Evolutionary conservation across 1,140 invertebrate genomes (phyloP).

Genomic region (Drosophila tani): DNA sequence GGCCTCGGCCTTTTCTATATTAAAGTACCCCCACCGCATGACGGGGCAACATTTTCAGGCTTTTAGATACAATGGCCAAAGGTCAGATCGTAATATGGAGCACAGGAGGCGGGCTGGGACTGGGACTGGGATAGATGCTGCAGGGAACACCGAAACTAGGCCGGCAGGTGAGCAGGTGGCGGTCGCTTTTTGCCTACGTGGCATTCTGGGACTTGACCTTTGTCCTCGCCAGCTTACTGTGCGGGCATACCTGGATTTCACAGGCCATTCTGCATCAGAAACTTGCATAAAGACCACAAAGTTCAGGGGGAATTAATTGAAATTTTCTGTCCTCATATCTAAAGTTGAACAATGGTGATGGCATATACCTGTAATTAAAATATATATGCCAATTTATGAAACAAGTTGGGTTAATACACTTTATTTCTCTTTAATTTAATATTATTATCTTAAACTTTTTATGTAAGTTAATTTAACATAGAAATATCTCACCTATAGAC

Average conservation of each 20-base stretch:
- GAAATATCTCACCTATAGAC: not conserved
- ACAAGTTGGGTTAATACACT: not conserved
- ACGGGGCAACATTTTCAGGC: slow-evolving; percentile 50
- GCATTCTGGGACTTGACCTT: slow-evolving; percentile 60
- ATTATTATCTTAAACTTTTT: no score
- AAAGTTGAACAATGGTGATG: slow-evolving; percentile 1
- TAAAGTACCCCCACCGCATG: slow-evolving; percentile 47
- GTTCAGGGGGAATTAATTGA: slow-evolving; percentile 18
- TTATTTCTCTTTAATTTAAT: no score
- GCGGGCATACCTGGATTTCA: slow-evolving; percentile 20
- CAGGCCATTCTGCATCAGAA: slow-evolving; percentile 13
- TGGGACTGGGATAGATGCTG: slow-evolving; percentile 21
- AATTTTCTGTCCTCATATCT: slow-evolving; percentile 18
- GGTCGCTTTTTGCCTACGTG: slow-evolving; percentile 34
- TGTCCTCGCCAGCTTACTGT: slow-evolving; percentile 31
- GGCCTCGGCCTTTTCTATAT: slow-evolving; percentile 53
- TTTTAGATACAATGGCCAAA: slow-evolving; percentile 61
- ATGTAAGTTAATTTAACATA: not conserved
- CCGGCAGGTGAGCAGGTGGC: slow-evolving; percentile 45
- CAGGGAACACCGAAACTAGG: slow-evolving; percentile 47
- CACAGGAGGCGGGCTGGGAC: slow-evolving; percentile 12
- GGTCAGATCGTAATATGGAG: slow-evolving; percentile 52
- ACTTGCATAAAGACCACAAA: slow-evolving; percentile 21
- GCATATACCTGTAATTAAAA: slow-evolving; percentile 4
- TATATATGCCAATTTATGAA: not conserved